Conservation (phyloP, 92 coral and sea anemone species). For the Epizoanthus illoricatus region DNA sequence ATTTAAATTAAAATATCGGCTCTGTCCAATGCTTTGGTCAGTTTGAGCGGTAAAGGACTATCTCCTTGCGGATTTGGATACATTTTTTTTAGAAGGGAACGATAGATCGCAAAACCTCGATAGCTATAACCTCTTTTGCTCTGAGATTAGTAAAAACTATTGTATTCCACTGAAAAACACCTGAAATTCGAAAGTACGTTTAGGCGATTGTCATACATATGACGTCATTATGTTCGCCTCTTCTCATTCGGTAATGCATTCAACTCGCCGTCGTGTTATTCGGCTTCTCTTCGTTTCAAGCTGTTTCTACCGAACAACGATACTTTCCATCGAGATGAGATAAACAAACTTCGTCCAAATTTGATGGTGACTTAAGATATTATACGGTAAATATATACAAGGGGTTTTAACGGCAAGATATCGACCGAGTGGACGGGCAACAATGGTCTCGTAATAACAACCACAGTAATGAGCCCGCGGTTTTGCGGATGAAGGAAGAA, state of each 20-base stretch:
- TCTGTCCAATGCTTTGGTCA: too few relatives aligned
- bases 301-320: neutral
- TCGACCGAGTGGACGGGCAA: constrained; percentile 18
- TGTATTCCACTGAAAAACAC: neutral
- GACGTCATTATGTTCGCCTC: constrained; percentile 17
- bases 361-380: constrained; percentile 6
- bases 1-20: neutral
- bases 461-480: constrained; percentile 26
- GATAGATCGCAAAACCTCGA: too few relatives aligned
- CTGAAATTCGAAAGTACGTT: constrained; percentile 7
- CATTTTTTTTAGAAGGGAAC: too few relatives aligned
- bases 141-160: neutral
- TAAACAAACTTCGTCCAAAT: constrained; percentile 12
- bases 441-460: constrained; percentile 13
- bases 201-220: neutral
- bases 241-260: constrained; percentile 1
- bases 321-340: constrained; percentile 8
- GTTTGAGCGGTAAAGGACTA: too few relatives aligned
- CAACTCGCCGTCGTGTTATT: constrained; percentile 8
- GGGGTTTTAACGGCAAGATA: constrained; percentile 15
- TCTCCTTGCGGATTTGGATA: too few relatives aligned
- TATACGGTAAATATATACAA: constrained; percentile 7
- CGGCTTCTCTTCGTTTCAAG: constrained; percentile 11
- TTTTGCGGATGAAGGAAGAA: constrained; percentile 31
- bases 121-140: neutral